Percentiles rank a stretch among this genome's conserved stretches.
Conservation (phyloP, 2,797 vertebrate species). For the Kryptopterus vitreolus region DNA sequence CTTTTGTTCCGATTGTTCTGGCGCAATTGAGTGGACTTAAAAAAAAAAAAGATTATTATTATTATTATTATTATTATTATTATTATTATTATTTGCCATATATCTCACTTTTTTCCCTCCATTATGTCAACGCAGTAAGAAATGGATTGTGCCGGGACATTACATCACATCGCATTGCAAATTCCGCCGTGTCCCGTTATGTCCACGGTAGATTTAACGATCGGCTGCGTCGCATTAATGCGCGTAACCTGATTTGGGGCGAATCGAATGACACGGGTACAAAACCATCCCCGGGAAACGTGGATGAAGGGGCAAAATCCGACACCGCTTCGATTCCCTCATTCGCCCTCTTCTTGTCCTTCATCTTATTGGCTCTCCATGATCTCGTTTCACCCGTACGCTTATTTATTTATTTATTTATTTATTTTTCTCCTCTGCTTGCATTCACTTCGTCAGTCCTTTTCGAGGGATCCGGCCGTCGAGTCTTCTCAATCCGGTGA, state of each 20-base stretch:
- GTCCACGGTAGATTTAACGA: slow-evolving; percentile 20
- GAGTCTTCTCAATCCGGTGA: slow-evolving; percentile 27
- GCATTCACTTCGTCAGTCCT: slow-evolving; percentile 41
- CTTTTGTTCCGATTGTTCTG: background rate
- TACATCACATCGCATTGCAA: background rate
- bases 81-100: background rate
- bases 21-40: background rate
- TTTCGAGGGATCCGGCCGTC: slow-evolving; percentile 51
- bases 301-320: slow-evolving; percentile 45
- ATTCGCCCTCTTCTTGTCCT: slow-evolving; percentile 26
- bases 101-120: background rate
- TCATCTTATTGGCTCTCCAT: background rate
- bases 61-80: too few species aligned
- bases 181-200: background rate
- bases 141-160: too few species aligned
- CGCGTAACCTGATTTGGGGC: slow-evolving; percentile 37
- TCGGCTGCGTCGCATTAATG: slow-evolving; percentile 5
- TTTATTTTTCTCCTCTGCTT: too few species aligned
- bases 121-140: background rate
- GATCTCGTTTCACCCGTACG: background rate
- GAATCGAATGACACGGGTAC: slow-evolving; percentile 27
- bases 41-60: too few species aligned
- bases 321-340: slow-evolving; percentile 26
- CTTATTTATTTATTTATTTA: slow-evolving; percentile 8
- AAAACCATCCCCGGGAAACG: slow-evolving; percentile 22